Evolutionary conservation across 1,140 invertebrate species (phyloP), one percentile per base, ranked within the genome.

Genomic region (Glossosoma conforme): DNA sequence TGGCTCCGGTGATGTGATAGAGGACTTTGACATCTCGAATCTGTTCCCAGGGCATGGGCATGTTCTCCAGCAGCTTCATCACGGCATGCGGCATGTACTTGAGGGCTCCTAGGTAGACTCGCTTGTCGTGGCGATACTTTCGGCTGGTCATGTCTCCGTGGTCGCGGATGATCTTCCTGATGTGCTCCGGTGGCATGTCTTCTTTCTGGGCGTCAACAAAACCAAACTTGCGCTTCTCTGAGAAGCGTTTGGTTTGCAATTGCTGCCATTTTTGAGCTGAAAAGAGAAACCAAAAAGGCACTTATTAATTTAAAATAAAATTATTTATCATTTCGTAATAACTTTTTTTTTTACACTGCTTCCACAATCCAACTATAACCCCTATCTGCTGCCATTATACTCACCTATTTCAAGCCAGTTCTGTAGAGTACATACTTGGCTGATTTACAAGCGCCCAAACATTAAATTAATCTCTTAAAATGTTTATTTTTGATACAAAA

Each of bases 41-140:
- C 74, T 99, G 97, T 74, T 99, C 97, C 97, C 97, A 99, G 1
- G 97, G 97, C 97, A 99, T 99, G 0, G 97, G 97, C 97, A 99
- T 99, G 66, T 99, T 99, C 74, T 99, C 97, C 48, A 99, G 68
- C 1, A 99, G 77, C 66, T 99, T 99, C 76, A 99, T 86, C 1
- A 99, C 95, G 17, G 97, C 97, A 81, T 99, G 97, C 2, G 97
- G 97, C 95, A 99, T 99, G 66, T 99, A 99, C 69, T 99, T 99
- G 18, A 99, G 74, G 2, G 97, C 95, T 8, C 95, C 97, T 9
- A 99, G 75, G 75, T 99, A 99, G 18, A 99, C 97, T 62, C 97
- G 79, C 73, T 99, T 99, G 69, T 99, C 97, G 70, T 99, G 96
- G 54, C 96, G 80, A 70, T 97, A 99, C 74, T 99, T 99, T 20